Percentiles rank a stretch among this genome's conserved stretches.
Evolutionary conservation across 2,113 vertebrate genomes (phyloP).

Genomic region (Erythrocercus mccallii): DNA sequence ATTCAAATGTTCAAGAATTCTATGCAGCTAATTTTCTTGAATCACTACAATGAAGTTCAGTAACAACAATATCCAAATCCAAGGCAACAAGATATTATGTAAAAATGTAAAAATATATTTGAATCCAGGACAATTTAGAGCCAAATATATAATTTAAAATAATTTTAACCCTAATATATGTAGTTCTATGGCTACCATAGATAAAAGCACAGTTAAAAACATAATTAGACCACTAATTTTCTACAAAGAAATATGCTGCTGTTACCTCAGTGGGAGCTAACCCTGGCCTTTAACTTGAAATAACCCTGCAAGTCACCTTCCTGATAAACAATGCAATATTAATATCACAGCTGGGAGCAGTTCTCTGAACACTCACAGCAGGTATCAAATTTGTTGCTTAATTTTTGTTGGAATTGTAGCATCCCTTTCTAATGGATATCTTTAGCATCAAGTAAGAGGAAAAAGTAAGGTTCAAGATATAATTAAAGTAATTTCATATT

Average conservation of each 20-base stretch:
- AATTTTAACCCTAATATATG: background rate
- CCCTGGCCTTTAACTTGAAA: conserved; percentile 67
- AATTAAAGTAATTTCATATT: conserved; percentile 44
- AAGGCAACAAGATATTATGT: background rate
- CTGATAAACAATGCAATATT: conserved; percentile 77
- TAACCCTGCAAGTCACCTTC: conserved; percentile 64
- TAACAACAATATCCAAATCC: background rate
- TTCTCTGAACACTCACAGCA: conserved; percentile 65
- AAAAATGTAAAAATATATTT: background rate
- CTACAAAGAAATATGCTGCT: conserved; percentile 13
- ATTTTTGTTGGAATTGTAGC: conserved; percentile 50
- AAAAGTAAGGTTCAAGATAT: background rate
- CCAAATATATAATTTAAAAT: background rate
- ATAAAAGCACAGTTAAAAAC: conserved; percentile 34
- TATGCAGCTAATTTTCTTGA: background rate
- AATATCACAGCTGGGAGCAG: conserved; percentile 66
- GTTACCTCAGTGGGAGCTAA: conserved; percentile 60
- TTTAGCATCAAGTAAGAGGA: conserved; percentile 36
- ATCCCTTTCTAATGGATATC: conserved; percentile 36
- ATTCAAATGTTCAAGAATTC: background rate
- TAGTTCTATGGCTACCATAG: background rate
- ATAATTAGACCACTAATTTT: conserved; percentile 62
- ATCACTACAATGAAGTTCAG: background rate
- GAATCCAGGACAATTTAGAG: background rate
- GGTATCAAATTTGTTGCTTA: conserved; percentile 55